Percentiles rank a stretch among this genome's conserved stretches.
Evolutionary conservation across 1,140 invertebrate species (phyloP).

Genomic region (Mylabris phalerata): DNA sequence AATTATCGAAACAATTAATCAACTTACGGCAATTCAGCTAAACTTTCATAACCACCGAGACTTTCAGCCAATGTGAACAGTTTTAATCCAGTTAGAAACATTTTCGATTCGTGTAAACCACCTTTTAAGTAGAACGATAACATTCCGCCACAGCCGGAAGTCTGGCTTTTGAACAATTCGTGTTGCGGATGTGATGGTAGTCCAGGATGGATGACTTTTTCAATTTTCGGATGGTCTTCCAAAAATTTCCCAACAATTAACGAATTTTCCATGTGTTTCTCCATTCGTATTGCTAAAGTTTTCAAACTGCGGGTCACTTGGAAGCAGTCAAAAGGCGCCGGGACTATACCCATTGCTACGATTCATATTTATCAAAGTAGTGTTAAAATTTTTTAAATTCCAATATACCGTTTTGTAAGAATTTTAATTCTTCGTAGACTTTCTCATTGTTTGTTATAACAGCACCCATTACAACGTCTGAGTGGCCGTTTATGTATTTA

Average conservation of each 20-base stretch:
- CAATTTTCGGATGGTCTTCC: slow-evolving; percentile 68
- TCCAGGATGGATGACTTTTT: slow-evolving; percentile 79
- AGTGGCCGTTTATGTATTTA: slow-evolving; percentile 86
- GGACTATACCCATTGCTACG: slow-evolving; percentile 81
- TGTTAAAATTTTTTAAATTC: slow-evolving; percentile 28
- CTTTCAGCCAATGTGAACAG: slow-evolving; percentile 90
- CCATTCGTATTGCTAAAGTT: slow-evolving; percentile 88
- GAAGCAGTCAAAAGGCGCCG: slow-evolving; percentile 95
- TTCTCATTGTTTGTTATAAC: slow-evolving; percentile 51
- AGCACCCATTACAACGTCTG: slow-evolving; percentile 78
- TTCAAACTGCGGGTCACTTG: slow-evolving; percentile 91
- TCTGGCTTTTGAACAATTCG: slow-evolving; percentile 74
- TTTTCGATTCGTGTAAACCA: slow-evolving; percentile 60
- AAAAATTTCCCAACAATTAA: slow-evolving; percentile 73
- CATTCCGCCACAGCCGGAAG: slow-evolving; percentile 87
- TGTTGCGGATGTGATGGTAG: slow-evolving; percentile 90
- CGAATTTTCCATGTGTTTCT: slow-evolving; percentile 74
- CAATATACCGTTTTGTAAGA: slow-evolving; percentile 77
- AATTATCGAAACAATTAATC: slow-evolving; percentile 1
- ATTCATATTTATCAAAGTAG: slow-evolving; percentile 20
- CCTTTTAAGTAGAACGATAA: slow-evolving; percentile 80
- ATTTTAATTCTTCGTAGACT: slow-evolving; percentile 66
- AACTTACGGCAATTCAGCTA: slow-evolving; percentile 79
- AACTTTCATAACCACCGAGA: slow-evolving; percentile 91
- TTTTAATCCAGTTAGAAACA: slow-evolving; percentile 73